phyloP scores from a whole-genome alignment of 2,888 invertebrate genomes.

The Metellina segmentata region DNA sequence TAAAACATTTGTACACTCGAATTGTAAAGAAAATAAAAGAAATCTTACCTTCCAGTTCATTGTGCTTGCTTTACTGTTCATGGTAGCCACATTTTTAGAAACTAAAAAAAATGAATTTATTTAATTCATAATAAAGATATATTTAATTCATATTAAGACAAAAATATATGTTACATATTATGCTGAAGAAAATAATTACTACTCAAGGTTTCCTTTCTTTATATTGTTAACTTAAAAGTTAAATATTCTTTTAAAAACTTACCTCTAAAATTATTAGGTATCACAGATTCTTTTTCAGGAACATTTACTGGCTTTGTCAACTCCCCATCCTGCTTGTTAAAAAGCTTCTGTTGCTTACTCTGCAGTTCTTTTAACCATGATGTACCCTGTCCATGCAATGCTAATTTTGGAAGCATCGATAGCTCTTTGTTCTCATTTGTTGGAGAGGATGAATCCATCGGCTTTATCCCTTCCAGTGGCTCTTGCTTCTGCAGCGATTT shows the following conservation, averaged over 20 bases:
- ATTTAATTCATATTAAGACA: neutral
- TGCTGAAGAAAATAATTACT: neutral
- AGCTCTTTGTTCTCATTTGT: slow-evolving; percentile 35
- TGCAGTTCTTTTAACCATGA: slow-evolving; percentile 89
- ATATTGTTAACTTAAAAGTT: neutral
- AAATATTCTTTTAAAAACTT: slow-evolving; percentile 12
- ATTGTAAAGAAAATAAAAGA: neutral
- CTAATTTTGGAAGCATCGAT: slow-evolving; percentile 71
- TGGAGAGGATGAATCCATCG: neutral
- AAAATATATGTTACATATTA: neutral
- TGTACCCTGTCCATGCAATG: slow-evolving; percentile 57
- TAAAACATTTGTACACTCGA: too few species aligned
- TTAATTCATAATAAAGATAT: neutral
- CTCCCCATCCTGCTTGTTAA: slow-evolving; percentile 82
- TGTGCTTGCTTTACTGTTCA: slow-evolving; percentile 8
- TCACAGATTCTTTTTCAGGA: slow-evolving; percentile 8
- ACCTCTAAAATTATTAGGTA: slow-evolving; percentile 36
- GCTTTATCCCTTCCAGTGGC: neutral
- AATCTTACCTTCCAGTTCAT: slow-evolving; percentile 62
- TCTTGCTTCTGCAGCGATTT: slow-evolving; percentile 37
- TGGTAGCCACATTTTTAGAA: slow-evolving; percentile 25
- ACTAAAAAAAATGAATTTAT: slow-evolving; percentile 36
- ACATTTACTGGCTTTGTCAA: slow-evolving; percentile 33
- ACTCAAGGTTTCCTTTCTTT: neutral
- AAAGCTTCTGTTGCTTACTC: slow-evolving; percentile 85